A percentile compares a stretch with the other conserved stretches of the same genome.
These are phyloP conservation scores for Arbacia lixula DNA, from an alignment of 53 echinoderm and acorn worm species.

Conservation along the genomic window DNA sequence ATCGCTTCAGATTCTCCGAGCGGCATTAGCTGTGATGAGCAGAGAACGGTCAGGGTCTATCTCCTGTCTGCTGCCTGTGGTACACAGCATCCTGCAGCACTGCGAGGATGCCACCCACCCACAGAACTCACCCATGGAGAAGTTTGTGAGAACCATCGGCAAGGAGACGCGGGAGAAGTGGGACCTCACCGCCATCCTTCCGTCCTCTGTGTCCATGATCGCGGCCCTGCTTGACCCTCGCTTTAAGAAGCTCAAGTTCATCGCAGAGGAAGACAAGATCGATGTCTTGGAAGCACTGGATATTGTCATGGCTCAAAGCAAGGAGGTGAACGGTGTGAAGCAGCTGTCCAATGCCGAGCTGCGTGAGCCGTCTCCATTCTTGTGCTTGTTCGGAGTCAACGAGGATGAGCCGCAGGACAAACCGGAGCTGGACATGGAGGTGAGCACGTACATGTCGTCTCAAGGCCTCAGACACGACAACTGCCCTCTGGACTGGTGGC, in stretches of 20 bases:
- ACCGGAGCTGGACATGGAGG: conserved; percentile 24
- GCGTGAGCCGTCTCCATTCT: conserved; percentile 19
- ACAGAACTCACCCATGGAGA: conserved; percentile 34
- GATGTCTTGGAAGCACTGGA: conserved; percentile 38
- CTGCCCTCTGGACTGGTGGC: conserved; percentile 53
- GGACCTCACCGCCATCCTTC: conserved; percentile 55
- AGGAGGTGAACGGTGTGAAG: not conserved
- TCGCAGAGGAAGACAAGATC: conserved; percentile 37
- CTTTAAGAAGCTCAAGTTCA: conserved; percentile 56
- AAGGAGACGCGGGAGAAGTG: conserved; percentile 39
- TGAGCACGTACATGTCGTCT: conserved; percentile 26
- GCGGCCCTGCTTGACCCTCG: conserved; percentile 48
- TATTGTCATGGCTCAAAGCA: not conserved
- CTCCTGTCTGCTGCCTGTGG: conserved; percentile 48
- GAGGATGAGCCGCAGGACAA: not conserved
- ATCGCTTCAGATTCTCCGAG: conserved; percentile 48
- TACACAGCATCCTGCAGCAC: conserved; percentile 53
- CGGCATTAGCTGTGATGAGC: conserved; percentile 49
- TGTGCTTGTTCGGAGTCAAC: conserved; percentile 38
- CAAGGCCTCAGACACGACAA: conserved; percentile 19
- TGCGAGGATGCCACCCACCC: conserved; percentile 39
- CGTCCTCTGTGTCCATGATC: conserved; percentile 42
- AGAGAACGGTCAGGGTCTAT: conserved; percentile 41
- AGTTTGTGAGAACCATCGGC: conserved; percentile 40
- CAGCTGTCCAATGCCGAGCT: not conserved